Evolutionary conservation across 2,888 invertebrate species (phyloP).

Genomic region (Tryphoninae sp.): DNA sequence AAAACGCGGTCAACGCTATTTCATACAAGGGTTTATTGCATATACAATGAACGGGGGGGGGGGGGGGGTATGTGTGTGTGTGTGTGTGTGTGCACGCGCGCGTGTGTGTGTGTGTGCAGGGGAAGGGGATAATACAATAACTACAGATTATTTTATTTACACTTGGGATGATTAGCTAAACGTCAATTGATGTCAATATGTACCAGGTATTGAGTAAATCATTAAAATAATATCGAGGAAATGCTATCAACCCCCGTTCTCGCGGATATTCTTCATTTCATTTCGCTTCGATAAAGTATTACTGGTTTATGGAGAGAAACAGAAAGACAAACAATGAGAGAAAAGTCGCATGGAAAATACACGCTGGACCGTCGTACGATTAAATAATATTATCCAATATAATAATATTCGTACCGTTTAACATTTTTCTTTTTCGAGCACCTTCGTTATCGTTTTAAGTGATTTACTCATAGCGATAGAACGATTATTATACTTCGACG

Average conservation of each 20-base stretch:
- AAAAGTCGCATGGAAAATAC: not conserved
- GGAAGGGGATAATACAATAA: constrained; percentile 51
- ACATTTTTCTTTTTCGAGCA: not conserved
- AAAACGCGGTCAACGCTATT: constrained; percentile 27
- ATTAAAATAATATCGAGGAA: constrained; percentile 61
- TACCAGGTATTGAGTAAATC: constrained; percentile 69
- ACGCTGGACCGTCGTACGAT: not conserved
- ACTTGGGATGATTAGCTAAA: constrained; percentile 68
- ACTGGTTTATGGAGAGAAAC: too few species aligned
- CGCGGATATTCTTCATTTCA: constrained; percentile 6
- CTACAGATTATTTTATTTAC: constrained; percentile 73
- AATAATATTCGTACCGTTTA: not conserved
- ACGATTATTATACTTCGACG: not conserved
- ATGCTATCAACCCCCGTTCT: constrained; percentile 13
- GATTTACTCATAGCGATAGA: not conserved
- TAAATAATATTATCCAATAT: not conserved
- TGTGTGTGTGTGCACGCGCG: too few species aligned
- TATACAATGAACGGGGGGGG: constrained; percentile 8
- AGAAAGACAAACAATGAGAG: not conserved
- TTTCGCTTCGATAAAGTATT: not conserved
- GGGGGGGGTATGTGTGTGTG: not conserved
- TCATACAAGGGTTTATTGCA: constrained; percentile 34
- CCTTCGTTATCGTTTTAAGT: not conserved
- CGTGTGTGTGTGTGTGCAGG: not conserved
- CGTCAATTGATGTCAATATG: constrained; percentile 67